A percentile compares a stretch with the other conserved stretches of the same genome.
These are phyloP conservation scores for Hapalemur alaotrensis DNA, from an alignment of 2,797 vertebrate species.

Conservation along the genomic window DNA sequence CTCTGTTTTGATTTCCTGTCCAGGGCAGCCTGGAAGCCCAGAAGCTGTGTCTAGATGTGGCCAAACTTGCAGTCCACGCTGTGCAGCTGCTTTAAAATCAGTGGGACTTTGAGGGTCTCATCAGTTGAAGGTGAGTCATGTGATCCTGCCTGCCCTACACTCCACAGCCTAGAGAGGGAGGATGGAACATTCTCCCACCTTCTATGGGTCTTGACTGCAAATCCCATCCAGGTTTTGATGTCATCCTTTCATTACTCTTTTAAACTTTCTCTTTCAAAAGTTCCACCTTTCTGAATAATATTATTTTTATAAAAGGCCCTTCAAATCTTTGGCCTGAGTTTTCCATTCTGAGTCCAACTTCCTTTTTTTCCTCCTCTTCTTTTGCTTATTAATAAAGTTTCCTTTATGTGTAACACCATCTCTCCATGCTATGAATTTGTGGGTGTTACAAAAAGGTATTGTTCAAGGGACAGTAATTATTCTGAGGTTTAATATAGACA, in stretches of 20 bases:
- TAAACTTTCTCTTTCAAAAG: not conserved
- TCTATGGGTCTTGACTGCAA: not conserved
- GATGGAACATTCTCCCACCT: not conserved
- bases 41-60: not conserved
- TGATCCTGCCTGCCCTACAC: not conserved
- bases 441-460: not conserved
- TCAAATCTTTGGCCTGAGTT: not conserved
- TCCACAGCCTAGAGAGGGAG: not conserved
- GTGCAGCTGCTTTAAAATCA: not conserved
- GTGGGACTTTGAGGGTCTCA: not conserved
- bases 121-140: not conserved
- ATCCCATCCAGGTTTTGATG: not conserved
- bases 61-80: not conserved
- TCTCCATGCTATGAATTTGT: not conserved
- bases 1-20: not conserved
- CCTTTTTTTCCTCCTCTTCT: constrained; percentile 2
- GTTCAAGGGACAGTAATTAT: constrained; percentile 38
- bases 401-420: constrained; percentile 9
- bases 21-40: not conserved
- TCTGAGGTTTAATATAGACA: constrained; percentile 35
- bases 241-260: not conserved
- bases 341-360: constrained; percentile 1
- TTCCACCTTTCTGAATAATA: not conserved
- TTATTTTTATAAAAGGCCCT: not conserved
- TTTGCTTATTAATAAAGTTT: constrained; percentile 27